A percentile compares a stretch with the other conserved stretches of the same genome.
These are phyloP conservation scores for Theretra japonica DNA, from an alignment of 2,888 invertebrate species.

Conservation along the genomic window DNA sequence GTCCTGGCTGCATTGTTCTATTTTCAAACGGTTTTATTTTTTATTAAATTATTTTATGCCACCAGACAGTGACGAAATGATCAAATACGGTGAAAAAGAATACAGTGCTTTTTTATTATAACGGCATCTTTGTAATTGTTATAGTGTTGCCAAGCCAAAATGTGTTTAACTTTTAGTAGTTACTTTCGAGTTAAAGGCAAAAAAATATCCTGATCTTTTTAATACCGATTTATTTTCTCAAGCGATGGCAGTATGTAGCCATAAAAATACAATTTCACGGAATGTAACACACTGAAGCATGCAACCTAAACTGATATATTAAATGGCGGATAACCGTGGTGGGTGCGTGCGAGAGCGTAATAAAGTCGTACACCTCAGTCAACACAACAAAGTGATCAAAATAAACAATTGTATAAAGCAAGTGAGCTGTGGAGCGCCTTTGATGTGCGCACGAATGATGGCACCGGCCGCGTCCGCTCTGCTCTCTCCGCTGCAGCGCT, in stretches of 20 bases:
- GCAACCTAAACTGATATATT: background rate
- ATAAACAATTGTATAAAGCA: slow-evolving; percentile 31
- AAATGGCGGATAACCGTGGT: slow-evolving; percentile 4
- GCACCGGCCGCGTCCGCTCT: slow-evolving; percentile 19
- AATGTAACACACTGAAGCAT: background rate
- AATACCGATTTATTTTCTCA: too few relatives aligned
- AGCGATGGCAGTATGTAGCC: background rate
- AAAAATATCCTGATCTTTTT: too few relatives aligned
- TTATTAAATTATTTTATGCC: background rate
- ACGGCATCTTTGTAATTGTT: too few relatives aligned
- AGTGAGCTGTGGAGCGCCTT: slow-evolving; percentile 28
- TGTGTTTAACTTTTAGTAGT: too few relatives aligned
- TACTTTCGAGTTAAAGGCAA: too few relatives aligned
- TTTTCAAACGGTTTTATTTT: too few relatives aligned
- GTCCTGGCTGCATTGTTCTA: background rate
- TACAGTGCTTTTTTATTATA: too few relatives aligned
- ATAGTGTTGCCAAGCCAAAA: too few relatives aligned
- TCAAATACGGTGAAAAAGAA: too few relatives aligned
- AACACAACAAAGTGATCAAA: slow-evolving; percentile 29
- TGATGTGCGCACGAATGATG: slow-evolving; percentile 30
- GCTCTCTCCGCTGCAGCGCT: background rate
- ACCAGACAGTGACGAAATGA: too few relatives aligned
- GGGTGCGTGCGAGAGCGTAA: slow-evolving; percentile 15
- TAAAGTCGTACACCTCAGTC: slow-evolving; percentile 28
- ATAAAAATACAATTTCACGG: background rate